Conservation (phyloP, 2,888 invertebrate genomes). For the Tachina grossa region DNA sequence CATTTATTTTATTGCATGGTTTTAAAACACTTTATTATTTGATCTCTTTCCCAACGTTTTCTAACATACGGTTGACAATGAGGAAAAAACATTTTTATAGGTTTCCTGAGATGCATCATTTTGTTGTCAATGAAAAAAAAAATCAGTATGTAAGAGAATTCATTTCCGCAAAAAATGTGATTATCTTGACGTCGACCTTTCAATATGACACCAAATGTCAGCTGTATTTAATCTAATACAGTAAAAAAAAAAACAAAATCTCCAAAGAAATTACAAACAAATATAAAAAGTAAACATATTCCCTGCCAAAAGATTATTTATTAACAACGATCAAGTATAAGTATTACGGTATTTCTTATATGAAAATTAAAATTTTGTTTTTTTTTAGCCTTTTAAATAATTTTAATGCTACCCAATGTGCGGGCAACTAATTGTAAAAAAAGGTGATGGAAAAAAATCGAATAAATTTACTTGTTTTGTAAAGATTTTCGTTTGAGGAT, state of each 20-base stretch:
- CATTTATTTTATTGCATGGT: conserved; percentile 6
- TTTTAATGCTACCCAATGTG: no score
- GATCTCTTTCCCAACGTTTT: conserved; percentile 3
- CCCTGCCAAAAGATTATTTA: no score
- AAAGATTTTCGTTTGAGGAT: no score
- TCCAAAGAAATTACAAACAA: no score
- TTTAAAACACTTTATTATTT: background rate
- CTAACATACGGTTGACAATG: background rate
- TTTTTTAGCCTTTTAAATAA: no score
- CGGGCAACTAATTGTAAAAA: no score
- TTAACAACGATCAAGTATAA: no score
- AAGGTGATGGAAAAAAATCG: no score
- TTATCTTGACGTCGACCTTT: background rate
- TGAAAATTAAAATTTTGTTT: no score
- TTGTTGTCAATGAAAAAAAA: background rate
- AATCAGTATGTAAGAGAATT: background rate
- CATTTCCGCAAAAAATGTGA: background rate
- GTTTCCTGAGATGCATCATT: background rate
- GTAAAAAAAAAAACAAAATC: background rate
- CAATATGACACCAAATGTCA: background rate
- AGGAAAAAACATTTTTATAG: background rate
- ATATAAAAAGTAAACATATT: no score
- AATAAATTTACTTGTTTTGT: no score
- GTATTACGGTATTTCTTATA: no score
- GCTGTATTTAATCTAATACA: background rate